Base-by-base conservation (phyloP, 2,113 vertebrate genomes). In the Seriola quinqueradiata region DNA sequence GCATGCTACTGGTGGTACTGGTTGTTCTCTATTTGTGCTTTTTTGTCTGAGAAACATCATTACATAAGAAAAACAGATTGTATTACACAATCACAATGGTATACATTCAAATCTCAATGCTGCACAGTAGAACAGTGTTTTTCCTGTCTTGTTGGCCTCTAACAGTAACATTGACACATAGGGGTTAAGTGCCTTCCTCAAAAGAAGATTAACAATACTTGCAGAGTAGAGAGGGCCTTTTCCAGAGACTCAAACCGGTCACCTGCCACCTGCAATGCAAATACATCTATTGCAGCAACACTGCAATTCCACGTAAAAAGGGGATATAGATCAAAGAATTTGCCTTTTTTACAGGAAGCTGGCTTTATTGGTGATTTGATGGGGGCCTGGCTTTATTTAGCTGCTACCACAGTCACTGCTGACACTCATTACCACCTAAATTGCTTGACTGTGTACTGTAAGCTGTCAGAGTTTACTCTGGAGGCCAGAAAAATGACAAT, bases 321-420 rank as follows among this genome's bases (percentile, higher is more conserved):
- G 12, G 21, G 16, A 36, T 23, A 25, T 19, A 48, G 32, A 66
- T 50, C 21, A 61, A 46, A 48, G 12, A 10, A 42, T 46, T 58
- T 5, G 23, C 17, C 28, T 36, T 12, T 54, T 57, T 75, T 21
- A 8, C 55, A 34, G 14, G 36, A 57, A 69, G 46, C 25, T 38
- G 3, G 52, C 52, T 60, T 72, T 66, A 58, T 59, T 58, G 25
- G 25, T 77, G 46, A 67, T 80, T 70, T 76, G 72, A 77, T 60
- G 58, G 25, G 32, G n/a, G 19, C n/a, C 83, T 84, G 72, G 71
- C 32, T 84, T 75, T 69, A 74, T 84, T 81, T 80, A 79, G 65
- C 59, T 28, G 69, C 54, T 77, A 67, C 75, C 64, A 81, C 81
- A 82, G n/a, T 75, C 38, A 61, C 38, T 59, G 32, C 76, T 84